Evolutionary conservation across 2,888 invertebrate species (phyloP).

Genomic region (Luffia ferchaultella): DNA sequence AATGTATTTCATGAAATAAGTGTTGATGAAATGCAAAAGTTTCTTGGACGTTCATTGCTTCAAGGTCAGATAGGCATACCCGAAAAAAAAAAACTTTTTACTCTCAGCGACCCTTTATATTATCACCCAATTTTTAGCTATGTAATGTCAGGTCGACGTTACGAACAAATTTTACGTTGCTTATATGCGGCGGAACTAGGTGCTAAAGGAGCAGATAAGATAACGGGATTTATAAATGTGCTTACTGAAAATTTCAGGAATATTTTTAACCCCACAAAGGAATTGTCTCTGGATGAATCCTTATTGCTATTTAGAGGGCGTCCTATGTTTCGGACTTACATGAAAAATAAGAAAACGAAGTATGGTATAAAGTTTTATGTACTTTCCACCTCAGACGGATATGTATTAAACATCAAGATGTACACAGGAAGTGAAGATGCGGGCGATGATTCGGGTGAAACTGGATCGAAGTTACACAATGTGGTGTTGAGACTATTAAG

Average conservation of each 20-base stretch:
- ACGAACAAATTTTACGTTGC: slow-evolving; percentile 19
- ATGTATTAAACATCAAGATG: slow-evolving; percentile 21
- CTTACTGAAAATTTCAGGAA: slow-evolving; percentile 16
- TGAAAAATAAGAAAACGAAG: slow-evolving; percentile 13
- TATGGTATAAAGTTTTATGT: slow-evolving; percentile 9
- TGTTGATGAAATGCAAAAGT: slow-evolving; percentile 8
- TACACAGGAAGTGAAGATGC: slow-evolving; percentile 17
- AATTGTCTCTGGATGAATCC: slow-evolving; percentile 20
- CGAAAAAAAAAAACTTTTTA: slow-evolving; percentile 12
- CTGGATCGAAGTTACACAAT: slow-evolving; percentile 13
- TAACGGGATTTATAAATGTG: slow-evolving; percentile 15
- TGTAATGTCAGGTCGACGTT: slow-evolving; percentile 16
- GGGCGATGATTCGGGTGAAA: slow-evolving; percentile 4
- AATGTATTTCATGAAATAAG: slow-evolving; percentile 2
- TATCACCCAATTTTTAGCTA: slow-evolving; percentile 18
- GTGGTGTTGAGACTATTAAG: slow-evolving; percentile 15
- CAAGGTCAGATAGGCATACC: slow-evolving; percentile 10
- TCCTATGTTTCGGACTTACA: slow-evolving; percentile 19
- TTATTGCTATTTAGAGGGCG: slow-evolving; percentile 19
- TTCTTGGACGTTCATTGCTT: slow-evolving; percentile 12
- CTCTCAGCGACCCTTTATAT: slow-evolving; percentile 14
- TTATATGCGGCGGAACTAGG: slow-evolving; percentile 15
- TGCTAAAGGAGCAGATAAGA: slow-evolving; percentile 17
- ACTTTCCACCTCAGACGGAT: slow-evolving; percentile 9
- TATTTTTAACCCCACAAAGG: slow-evolving; percentile 14